These are phyloP conservation scores for Drosophila prosaltans DNA, from an alignment of 1,140 invertebrate genomes.

Conservation along the genomic window DNA sequence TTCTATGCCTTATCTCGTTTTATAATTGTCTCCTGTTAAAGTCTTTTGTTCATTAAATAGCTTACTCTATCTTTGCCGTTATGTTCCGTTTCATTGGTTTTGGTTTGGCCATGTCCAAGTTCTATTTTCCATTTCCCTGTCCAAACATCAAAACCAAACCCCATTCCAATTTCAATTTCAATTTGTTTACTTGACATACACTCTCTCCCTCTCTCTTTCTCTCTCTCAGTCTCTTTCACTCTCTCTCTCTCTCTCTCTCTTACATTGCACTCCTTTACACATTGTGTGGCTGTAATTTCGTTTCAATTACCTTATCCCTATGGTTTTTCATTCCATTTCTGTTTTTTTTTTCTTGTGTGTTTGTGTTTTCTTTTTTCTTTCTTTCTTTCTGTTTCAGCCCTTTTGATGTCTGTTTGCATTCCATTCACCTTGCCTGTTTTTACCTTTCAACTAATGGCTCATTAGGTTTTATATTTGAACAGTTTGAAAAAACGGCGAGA, in stretches of 20 bases:
- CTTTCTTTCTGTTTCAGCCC: slow-evolving; percentile 22
- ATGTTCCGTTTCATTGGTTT: not conserved
- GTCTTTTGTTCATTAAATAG: not conserved
- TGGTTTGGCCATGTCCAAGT: not conserved
- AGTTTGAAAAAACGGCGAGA: not conserved
- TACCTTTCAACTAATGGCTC: slow-evolving; percentile 35
- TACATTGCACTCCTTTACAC: slow-evolving; percentile 23
- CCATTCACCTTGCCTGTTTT: not conserved
- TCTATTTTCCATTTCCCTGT: not conserved
- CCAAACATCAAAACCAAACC: slow-evolving; percentile 5
- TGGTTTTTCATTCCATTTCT: slow-evolving; percentile 34
- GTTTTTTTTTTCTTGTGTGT: not conserved
- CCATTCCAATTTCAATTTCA: slow-evolving; percentile 9
- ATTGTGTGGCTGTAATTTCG: slow-evolving; percentile 40
- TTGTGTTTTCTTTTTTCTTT: slow-evolving; percentile 16
- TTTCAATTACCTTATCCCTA: slow-evolving; percentile 34
- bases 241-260: not conserved
- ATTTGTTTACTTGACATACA: slow-evolving; percentile 26
- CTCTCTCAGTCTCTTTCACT: slow-evolving; percentile 12
- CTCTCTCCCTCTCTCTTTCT: not conserved
- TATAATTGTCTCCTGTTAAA: slow-evolving; percentile 1
- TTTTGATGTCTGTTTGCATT: slow-evolving; percentile 7
- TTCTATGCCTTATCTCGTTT: not conserved
- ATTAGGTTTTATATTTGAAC: slow-evolving; percentile 31
- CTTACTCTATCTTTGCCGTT: not conserved